Base-by-base conservation (phyloP, 2,888 invertebrate genomes). In the Autographa gamma region DNA sequence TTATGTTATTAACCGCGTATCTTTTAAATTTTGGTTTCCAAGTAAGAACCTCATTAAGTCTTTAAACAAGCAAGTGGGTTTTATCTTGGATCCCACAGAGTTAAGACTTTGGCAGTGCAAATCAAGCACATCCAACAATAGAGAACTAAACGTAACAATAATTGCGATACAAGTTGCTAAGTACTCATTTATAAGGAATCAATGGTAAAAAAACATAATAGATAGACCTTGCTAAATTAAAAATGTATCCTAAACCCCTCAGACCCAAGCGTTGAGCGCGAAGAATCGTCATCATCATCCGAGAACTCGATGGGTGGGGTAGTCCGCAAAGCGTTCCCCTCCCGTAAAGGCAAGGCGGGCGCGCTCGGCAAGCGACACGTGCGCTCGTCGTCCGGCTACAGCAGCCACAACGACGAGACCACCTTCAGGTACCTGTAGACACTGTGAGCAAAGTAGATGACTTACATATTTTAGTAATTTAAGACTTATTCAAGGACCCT, bases 341-440 rank as follows among this genome's bases (percentile, higher is more conserved):
- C 97, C 11, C 96, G 97, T 19, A 97, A 97, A 87, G 96, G 96
- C 84, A 98, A 98, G 88, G 95, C 96, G 4, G 96, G 96, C 18
- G 96, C 96, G 58, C 96, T 97, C 76, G 96, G 96, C 83, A 97
- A 98, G 91, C 92, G 97, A 3, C 97, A 97, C 89, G 97, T 98
- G 74, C 96, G 98, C 77, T 97, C 97, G 82, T 97, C 97, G 85
- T 97, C 97, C 90, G 98, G 98, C 60, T 98, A 98, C 91, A 97
- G 97, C 82, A 97, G 97, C 93, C 98, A 98, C 93, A 98, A 97
- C 91, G 98, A 98, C 92, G 98, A 98, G 92, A 98, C 98, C 74
- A 98, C 98, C 68, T 98, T 98, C 96, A 97, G 97, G 97, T 97
- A 93, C 77, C 77, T 77, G 77, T 77, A 77, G 77, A 77, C 77